phyloP scores from a whole-genome alignment of 2,113 vertebrate genomes.

The Zosterops lateralis region DNA sequence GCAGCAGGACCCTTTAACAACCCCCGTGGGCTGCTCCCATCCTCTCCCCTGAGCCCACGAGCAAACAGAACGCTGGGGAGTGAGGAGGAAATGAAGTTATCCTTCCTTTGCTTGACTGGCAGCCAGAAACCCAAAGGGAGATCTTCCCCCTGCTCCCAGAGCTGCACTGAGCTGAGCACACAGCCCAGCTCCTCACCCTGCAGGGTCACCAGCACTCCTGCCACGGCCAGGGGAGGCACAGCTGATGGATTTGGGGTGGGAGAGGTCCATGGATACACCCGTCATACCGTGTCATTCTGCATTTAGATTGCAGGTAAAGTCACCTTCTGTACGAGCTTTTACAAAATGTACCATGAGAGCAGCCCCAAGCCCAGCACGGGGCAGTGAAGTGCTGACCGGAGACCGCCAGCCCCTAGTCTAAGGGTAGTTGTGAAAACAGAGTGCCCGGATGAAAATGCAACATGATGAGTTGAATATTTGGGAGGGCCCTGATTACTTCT shows the following conservation, averaged over 20 bases:
- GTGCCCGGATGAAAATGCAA: not conserved
- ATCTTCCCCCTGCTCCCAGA: not conserved
- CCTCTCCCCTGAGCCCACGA: accelerated
- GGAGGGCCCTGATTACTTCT: too few relatives aligned
- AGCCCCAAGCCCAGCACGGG: too few relatives aligned
- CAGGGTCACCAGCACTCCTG: accelerated
- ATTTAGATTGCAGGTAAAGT: not conserved
- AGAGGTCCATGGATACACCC: accelerated
- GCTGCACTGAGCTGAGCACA: accelerated
- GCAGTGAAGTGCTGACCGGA: not conserved
- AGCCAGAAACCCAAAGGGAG: not conserved
- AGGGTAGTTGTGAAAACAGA: accelerated
- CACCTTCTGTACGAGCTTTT: not conserved
- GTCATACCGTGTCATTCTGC: not conserved
- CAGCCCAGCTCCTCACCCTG: not conserved
- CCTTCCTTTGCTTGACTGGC: not conserved
- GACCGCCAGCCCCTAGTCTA: too few relatives aligned
- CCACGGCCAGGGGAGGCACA: accelerated
- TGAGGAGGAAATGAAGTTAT: not conserved
- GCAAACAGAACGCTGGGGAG: accelerated
- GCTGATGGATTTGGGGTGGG: accelerated
- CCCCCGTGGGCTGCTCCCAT: accelerated
- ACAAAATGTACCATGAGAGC: not conserved
- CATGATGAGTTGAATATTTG: not conserved
- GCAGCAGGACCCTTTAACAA: not conserved